A percentile compares a stretch with the other conserved stretches of the same genome.
Evolutionary conservation across 2,888 invertebrate species (phyloP).

Genomic region (Ophion obscuratus): DNA sequence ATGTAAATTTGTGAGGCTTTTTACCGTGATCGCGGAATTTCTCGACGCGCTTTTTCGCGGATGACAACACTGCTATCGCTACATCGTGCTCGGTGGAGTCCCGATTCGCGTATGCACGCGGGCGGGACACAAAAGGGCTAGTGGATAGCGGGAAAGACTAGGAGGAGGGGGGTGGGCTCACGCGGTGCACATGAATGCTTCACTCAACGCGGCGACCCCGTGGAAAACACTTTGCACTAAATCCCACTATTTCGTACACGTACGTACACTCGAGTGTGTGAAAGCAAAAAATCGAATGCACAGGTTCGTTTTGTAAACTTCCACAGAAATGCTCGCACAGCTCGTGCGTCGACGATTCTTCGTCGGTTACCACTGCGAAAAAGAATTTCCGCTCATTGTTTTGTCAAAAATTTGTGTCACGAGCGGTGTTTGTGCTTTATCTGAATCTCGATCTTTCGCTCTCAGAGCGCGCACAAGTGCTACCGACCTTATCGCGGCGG

Average conservation of each 20-base stretch:
- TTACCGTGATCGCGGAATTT: neutral
- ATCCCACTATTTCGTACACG: neutral
- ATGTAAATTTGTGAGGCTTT: neutral
- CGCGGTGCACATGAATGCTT: neutral
- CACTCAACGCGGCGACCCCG: neutral
- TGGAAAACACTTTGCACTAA: neutral
- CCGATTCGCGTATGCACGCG: neutral
- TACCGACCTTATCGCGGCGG: conserved; percentile 71
- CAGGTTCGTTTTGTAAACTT: neutral
- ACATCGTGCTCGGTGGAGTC: neutral
- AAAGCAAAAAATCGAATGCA: no score
- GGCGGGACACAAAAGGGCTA: neutral
- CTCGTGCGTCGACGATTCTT: neutral
- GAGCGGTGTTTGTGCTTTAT: neutral
- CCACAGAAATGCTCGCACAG: neutral
- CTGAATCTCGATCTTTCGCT: neutral
- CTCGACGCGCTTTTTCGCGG: neutral
- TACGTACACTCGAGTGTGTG: neutral
- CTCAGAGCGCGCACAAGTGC: neutral
- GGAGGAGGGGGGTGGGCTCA: neutral
- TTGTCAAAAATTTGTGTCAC: neutral
- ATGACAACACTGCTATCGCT: neutral
- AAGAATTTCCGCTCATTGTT: neutral
- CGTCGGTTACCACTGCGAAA: neutral
- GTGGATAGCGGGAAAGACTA: neutral